Base-by-base conservation (phyloP, 2,113 vertebrate species). In the Amia ocellicauda region DNA sequence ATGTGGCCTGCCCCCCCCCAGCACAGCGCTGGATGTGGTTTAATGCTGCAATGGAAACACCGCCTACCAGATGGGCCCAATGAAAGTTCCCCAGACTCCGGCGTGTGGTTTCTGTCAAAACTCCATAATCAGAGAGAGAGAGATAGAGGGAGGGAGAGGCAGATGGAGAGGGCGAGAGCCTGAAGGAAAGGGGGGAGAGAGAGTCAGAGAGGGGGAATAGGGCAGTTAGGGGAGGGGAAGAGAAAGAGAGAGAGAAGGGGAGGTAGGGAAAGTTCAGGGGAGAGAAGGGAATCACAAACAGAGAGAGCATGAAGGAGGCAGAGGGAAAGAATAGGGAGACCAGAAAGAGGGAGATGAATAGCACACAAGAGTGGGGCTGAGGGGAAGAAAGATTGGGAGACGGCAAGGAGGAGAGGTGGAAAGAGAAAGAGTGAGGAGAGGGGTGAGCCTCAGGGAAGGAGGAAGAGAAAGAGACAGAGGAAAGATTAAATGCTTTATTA, bases 1-100 rank as follows among this genome's bases (percentile, higher is more conserved):
- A 89, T 88, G 86, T 81, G 76, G 73, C 78, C 81, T 80, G 80
- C 80, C 75, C 74, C 70, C 68, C 73, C 81, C 81, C 80, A 84
- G 78, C 74, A 70, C 76, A 40, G 78, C 72, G 69, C 71, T 85
- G 83, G 80, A 87, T 87, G 85, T 86, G 84, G 85, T 86, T 84
- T 75, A 80, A 80, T 78, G 80, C 74, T 73, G 70, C 83, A 54
- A 75, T 84, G 72, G 78, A 84, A 84, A 81, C 83, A 74, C 80
- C 80, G 73, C 83, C 84, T 82, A 86, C 83, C 75, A 68, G 70
- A 60, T 52, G 72, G 69, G 73, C 45, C 82, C 83, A 82, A 86
- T 84, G 80, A 86, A 84, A 83, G 76, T 84, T 78, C 64, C 66
- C 74, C 71, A 79, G 69, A 66, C 75, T 74, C 66, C 62, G 72